phyloP scores from a whole-genome alignment of 2,113 vertebrate species.

The Thunnus maccoyii region DNA sequence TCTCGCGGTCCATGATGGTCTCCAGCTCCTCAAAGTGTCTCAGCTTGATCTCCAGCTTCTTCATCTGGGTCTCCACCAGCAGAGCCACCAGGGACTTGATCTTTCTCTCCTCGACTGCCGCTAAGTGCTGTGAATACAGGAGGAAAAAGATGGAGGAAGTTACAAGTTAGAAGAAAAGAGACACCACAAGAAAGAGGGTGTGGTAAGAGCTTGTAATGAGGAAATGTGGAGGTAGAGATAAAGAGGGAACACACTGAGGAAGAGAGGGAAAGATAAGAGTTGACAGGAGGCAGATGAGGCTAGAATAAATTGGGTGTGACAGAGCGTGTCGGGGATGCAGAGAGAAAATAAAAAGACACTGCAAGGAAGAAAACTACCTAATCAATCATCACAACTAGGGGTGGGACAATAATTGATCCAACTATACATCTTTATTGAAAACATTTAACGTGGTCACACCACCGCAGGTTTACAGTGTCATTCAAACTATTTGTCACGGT shows the following conservation, averaged over 20 bases:
- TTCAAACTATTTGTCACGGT: neutral
- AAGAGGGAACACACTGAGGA: neutral
- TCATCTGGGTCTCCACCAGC: slow-evolving; percentile 98
- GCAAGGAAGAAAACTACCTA: slow-evolving; percentile 8
- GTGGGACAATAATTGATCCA: neutral
- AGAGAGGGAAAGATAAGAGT: neutral
- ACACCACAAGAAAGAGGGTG: neutral
- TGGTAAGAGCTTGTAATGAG: too few relatives aligned
- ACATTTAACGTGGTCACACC: neutral
- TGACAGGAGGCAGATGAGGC: neutral
- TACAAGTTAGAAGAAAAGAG: neutral
- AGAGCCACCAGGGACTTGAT: slow-evolving; percentile 97
- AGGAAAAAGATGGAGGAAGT: neutral
- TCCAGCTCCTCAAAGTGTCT: slow-evolving; percentile 98
- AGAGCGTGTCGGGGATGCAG: neutral
- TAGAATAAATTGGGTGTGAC: slow-evolving; percentile 25
- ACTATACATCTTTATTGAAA: neutral
- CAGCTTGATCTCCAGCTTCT: slow-evolving; percentile 98
- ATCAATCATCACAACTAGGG: neutral
- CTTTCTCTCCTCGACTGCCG: slow-evolving; percentile 96
- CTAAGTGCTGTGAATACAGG: slow-evolving; percentile 88
- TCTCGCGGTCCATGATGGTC: slow-evolving; percentile 98
- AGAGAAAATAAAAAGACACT: slow-evolving; percentile 8
- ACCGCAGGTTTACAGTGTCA: neutral
- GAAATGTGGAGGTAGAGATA: neutral